Percentiles rank a stretch among this genome's conserved stretches.
Conservation (phyloP, 1,140 invertebrate species). For the Brachionus calyciflorus region DNA sequence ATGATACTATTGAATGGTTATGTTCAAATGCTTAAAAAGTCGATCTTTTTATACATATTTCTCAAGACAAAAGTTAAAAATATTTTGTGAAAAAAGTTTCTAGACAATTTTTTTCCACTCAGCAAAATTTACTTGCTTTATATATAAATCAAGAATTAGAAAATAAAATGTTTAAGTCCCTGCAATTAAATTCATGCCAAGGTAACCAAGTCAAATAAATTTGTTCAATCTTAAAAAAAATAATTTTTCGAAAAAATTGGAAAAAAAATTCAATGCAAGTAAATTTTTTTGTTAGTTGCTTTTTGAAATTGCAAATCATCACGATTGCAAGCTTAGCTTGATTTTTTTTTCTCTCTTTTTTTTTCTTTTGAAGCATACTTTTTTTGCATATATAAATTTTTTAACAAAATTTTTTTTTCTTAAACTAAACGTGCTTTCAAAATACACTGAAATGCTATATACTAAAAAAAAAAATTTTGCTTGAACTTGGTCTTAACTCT, state of each 20-base stretch:
- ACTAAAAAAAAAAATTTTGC: too few relatives aligned
- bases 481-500: too few relatives aligned
- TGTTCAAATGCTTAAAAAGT: too few relatives aligned
- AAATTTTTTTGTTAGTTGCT: background rate
- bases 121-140: too few relatives aligned
- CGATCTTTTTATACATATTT: too few relatives aligned
- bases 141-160: too few relatives aligned
- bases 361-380: background rate
- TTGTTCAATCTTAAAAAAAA: background rate
- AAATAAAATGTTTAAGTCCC: background rate
- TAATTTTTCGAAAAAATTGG: background rate
- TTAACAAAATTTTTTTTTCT: background rate
- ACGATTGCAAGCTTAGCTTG: slow-evolving; percentile 25
- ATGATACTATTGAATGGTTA: too few relatives aligned
- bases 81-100: too few relatives aligned
- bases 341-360: background rate
- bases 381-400: slow-evolving; percentile 29
- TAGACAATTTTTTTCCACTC: too few relatives aligned
- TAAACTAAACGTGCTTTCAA: slow-evolving; percentile 27
- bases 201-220: background rate
- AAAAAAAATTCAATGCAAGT: background rate
- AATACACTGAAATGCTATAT: slow-evolving; percentile 4
- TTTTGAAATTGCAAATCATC: background rate
- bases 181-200: background rate
- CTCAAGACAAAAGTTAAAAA: too few relatives aligned